phyloP scores from a whole-genome alignment of 1,140 invertebrate species.

The Papilio xuthus region DNA sequence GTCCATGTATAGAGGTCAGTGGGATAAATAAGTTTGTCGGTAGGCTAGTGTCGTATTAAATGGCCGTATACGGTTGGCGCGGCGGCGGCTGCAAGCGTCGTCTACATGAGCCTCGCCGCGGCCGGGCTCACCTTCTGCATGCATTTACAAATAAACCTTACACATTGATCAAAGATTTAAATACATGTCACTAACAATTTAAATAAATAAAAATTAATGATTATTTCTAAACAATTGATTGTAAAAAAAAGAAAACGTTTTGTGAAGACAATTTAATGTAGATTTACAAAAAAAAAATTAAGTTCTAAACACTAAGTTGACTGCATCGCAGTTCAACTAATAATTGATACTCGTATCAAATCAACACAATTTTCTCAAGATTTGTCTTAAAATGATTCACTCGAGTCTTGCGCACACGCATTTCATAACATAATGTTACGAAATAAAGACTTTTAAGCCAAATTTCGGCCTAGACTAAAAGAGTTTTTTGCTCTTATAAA shows the following conservation, averaged over 20 bases:
- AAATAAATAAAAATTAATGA: no score
- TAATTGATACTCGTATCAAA: no score
- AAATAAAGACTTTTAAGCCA: background rate
- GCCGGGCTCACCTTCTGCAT: conserved; percentile 36
- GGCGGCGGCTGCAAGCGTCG: background rate
- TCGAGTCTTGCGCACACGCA: background rate
- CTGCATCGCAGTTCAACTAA: no score
- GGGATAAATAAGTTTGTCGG: background rate
- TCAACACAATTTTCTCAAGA: background rate
- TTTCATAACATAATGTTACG: background rate
- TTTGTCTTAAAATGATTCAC: background rate
- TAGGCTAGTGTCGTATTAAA: background rate
- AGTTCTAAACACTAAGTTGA: no score
- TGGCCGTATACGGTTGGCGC: background rate
- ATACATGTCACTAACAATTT: background rate
- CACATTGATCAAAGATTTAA: conserved; percentile 19
- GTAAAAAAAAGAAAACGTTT: no score
- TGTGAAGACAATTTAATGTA: no score
- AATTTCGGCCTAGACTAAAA: background rate
- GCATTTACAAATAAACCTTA: conserved; percentile 36
- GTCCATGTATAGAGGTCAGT: background rate
- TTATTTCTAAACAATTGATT: no score
- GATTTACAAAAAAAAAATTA: no score
- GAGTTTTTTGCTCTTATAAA: background rate
- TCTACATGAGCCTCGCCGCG: conserved; percentile 31